Base-by-base conservation (phyloP, 1,140 invertebrate genomes). In the Sminthurinus signatus region DNA sequence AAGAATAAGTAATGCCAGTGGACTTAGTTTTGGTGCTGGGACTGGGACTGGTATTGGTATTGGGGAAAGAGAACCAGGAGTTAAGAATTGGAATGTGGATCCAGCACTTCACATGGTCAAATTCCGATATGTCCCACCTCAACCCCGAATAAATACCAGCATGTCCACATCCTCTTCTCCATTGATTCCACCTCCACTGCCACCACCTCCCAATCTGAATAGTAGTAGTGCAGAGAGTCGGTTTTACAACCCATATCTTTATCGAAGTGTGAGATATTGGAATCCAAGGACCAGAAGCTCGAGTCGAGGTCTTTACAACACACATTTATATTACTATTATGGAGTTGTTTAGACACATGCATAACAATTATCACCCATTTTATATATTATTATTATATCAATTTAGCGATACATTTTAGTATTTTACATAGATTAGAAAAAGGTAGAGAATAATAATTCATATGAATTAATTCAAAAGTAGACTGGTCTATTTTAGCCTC, bases 101-200 rank as follows among this genome's bases (percentile, higher is more conserved):
- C 86, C 87, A 0, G 80, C 80, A 46, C 84, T 85, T 50, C 87
- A 91, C 75, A 81, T 83, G 27, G 88, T 88, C 15, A 83, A 82
- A 64, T 86, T 83, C 70, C 84, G 88, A 28, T 91, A 91, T 73
- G 85, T 88, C 70, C 88, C 88, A 12, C 74, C 43, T 68, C 73
- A 58, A 75, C 79, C 27, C 76, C 58, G 56, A 50, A 55, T 28
- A 25, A 36, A 44, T 17, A 42, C 51, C 27, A 39, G 15, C 43
- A 29, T 75, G 17, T 71, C 72, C 28, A 73, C 77, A 2, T 75
- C 74, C 32, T 71, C 75, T 2, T 21, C 60, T 43, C 80, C 76
- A 66, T 76, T 78, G 15, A 75, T 76, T 2, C 78, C 62, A 61
- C 43, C 69, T 66, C 65, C 63, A 67, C 50, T 61, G 5, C 56